A percentile compares a stretch with the other conserved stretches of the same genome.
Conservation (phyloP, 2,113 vertebrate genomes). For the Rhinolophus ferrumequinum region DNA sequence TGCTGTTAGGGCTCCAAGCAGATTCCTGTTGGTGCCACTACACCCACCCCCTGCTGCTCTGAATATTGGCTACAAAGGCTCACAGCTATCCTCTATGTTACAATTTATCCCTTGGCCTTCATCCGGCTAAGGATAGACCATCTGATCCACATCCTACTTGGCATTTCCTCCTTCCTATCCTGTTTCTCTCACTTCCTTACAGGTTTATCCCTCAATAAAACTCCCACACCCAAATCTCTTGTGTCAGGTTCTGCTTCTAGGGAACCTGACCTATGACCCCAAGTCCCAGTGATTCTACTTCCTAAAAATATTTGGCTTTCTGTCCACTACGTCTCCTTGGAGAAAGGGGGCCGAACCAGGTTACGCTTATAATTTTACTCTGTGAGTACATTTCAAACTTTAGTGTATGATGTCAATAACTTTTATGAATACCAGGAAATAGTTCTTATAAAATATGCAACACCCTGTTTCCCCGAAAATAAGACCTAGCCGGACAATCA, state of each 20-base stretch:
- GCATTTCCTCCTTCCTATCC: not conserved
- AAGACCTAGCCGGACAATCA: too few relatives aligned
- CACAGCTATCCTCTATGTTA: not conserved
- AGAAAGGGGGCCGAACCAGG: not conserved
- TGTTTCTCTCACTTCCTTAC: not conserved
- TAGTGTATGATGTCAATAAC: not conserved
- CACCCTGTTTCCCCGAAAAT: too few relatives aligned
- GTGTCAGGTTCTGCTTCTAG: not conserved
- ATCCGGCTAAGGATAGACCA: not conserved
- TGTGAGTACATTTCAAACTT: not conserved
- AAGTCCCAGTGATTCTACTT: not conserved
- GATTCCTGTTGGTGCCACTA: not conserved
- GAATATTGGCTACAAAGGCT: not conserved
- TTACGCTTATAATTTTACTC: not conserved
- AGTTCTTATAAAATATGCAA: not conserved
- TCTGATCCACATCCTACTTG: not conserved
- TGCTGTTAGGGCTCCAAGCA: not conserved
- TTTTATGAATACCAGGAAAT: slow-evolving; percentile 38
- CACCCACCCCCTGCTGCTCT: not conserved
- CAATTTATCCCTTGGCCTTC: not conserved
- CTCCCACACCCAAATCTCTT: not conserved
- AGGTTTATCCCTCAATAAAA: not conserved
- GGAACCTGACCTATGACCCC: not conserved
- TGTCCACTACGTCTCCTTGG: not conserved
- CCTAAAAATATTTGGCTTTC: not conserved